Percentiles rank a stretch among this genome's conserved stretches.
These are phyloP conservation scores for Platysternon megacephalum DNA, from an alignment of 2,113 vertebrate species.

Conservation along the genomic window DNA sequence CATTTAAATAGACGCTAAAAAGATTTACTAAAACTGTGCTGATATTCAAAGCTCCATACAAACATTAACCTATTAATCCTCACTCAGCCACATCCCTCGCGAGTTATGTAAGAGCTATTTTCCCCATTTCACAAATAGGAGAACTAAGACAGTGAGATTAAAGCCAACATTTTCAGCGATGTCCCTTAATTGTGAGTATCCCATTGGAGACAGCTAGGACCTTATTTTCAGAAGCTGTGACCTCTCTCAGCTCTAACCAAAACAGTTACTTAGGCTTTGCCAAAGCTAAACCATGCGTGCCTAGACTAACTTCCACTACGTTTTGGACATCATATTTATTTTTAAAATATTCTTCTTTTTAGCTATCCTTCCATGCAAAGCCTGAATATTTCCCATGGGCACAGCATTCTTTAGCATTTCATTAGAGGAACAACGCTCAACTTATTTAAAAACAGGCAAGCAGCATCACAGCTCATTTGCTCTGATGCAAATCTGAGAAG, in stretches of 20 bases:
- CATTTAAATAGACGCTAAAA: not conserved
- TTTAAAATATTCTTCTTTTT: not conserved
- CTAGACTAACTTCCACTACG: not conserved
- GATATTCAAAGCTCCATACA: not conserved
- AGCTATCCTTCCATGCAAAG: not conserved
- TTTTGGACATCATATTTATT: not conserved
- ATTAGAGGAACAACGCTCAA: slow-evolving; percentile 36
- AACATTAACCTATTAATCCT: not conserved
- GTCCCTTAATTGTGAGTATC: not conserved
- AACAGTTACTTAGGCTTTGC: not conserved
- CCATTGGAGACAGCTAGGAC: not conserved
- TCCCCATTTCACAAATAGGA: not conserved
- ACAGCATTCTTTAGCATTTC: slow-evolving; percentile 28
- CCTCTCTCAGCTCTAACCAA: not conserved
- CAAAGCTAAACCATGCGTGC: not conserved
- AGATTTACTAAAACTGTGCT: not conserved
- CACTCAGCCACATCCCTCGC: not conserved
- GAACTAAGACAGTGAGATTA: not conserved
- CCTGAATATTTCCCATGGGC: slow-evolving; percentile 24
- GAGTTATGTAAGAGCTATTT: not conserved
- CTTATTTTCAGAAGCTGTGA: not conserved
- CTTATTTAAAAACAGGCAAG: slow-evolving; percentile 52
- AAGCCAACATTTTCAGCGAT: not conserved
- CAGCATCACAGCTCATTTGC: slow-evolving; percentile 44
- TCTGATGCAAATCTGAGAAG: slow-evolving; percentile 20